Evolutionary conservation across 2,113 vertebrate species (phyloP).

Genomic region (Hydrochoerus hydrochaeris): DNA sequence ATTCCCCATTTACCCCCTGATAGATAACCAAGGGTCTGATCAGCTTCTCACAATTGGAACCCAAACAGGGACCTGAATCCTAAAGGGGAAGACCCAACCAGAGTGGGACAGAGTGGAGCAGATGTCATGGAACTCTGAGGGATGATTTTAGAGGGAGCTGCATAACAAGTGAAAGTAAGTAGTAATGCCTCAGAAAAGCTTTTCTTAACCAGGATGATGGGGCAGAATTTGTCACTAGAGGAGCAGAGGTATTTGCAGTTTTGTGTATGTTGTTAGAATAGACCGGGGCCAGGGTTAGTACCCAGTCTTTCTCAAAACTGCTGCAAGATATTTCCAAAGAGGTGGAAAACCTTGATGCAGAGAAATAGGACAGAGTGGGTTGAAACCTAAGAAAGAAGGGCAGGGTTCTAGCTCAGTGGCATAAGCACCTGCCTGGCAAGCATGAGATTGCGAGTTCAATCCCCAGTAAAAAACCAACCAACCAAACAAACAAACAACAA

Average conservation of each 20-base stretch:
- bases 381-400: neutral
- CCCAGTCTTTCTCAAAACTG: neutral
- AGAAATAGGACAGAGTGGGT: neutral
- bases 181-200: neutral
- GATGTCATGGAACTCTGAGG: neutral
- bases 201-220: neutral
- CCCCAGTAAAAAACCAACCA: too few species aligned
- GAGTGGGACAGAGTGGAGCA: neutral
- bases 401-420: too few species aligned
- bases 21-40: neutral
- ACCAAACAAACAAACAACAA: too few species aligned
- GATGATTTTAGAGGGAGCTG: neutral
- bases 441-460: too few species aligned
- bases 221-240: neutral
- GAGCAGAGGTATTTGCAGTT: neutral
- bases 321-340: neutral
- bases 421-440: too few species aligned
- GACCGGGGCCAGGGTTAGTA: neutral
- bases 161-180: neutral
- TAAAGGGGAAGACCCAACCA: neutral
- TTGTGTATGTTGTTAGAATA: neutral
- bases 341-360: neutral
- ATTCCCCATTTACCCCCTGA: neutral
- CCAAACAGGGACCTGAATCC: neutral
- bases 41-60: neutral